Base-by-base conservation (phyloP, 37 sponge, comb jelly and placozoan species). In the Bolinopsis microptera region DNA sequence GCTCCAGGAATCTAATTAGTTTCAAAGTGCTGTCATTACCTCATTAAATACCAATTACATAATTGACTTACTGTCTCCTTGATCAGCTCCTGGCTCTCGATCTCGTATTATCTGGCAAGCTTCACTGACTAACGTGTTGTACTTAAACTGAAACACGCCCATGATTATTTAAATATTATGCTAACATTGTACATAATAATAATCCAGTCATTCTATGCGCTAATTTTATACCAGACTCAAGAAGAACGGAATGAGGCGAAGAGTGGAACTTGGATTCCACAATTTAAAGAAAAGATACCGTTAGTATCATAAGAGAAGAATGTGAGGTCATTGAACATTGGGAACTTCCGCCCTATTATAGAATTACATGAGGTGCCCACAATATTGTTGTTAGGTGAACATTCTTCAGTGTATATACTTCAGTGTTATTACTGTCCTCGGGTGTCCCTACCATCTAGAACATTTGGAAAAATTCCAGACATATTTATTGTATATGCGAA, bases 111-210 rank as follows among this genome's bases (percentile, higher is more conserved):
- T 92, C 75, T 95, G 93, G 69, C 96, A 96, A 1, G 96, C 98
- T 72, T 98, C 98, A 92, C 94, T 97, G 32, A 98, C 95, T 32
- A 97, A 96, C 96, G 97, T 97, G 28, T 95, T 94, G 94, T 96
- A 95, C 38, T 98, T 97, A 94, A 98, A 98, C 97, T 98, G 83
- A 38, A 93, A 93, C 23, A 80, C 28, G 26, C 30, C 2, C 1
- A 24, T 26, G 21, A n/a, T 70, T 70, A 48, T 48, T 48, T 48
- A 18, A 13, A 48, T 48, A 48, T 48, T 48, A 48, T 48, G 61
- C 61, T 48, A 48, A 48, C 61, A 48, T 48, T 48, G 13, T 48
- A 48, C 61, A 48, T 48, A 48, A 18, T 48, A 48, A 48, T 48
- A 13, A 13, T 48, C 61, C 61, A 48, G 61, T 13, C 61, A 13